Percentiles rank a stretch among this genome's conserved stretches.
Conservation (phyloP, 1,140 invertebrate genomes). For the Adelges cooleyi region DNA sequence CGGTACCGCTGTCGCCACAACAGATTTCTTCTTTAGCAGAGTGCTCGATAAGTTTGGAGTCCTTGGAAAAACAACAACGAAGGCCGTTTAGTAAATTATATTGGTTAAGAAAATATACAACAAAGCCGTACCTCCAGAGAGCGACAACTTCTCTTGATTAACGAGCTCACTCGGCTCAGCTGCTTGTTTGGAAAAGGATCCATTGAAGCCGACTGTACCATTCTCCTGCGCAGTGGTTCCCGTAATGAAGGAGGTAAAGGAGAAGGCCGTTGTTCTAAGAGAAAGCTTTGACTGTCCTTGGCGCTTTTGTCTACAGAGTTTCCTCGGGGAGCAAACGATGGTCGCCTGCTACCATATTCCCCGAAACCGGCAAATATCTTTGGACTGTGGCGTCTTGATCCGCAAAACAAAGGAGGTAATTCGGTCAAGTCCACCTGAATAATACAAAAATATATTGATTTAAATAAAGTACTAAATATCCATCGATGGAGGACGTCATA, state of each 20-base stretch:
- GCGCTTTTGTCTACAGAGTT: constrained; percentile 36
- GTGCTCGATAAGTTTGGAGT: constrained; percentile 30
- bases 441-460: constrained; percentile 26
- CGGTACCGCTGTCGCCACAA: constrained; percentile 40
- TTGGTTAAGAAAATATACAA: background rate
- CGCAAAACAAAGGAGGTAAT: constrained; percentile 58
- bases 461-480: constrained; percentile 3
- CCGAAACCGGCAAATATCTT: constrained; percentile 44
- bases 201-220: constrained; percentile 32
- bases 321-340: constrained; percentile 44
- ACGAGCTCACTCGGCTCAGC: constrained; percentile 15
- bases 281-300: constrained; percentile 31
- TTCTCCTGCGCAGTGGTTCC: constrained; percentile 16
- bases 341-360: constrained; percentile 40
- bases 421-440: constrained; percentile 62
- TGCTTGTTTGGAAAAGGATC: constrained; percentile 33
- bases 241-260: background rate
- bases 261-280: constrained; percentile 31
- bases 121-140: constrained; percentile 29
- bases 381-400: constrained; percentile 61
- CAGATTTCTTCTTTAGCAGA: constrained; percentile 30
- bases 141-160: constrained; percentile 28
- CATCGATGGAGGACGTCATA: background rate
- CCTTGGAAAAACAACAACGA: background rate
- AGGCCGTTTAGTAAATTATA: background rate